A percentile compares a stretch with the other conserved stretches of the same genome.
phyloP scores from a whole-genome alignment of 1,140 invertebrate genomes.

The Chironomus tepperi region DNA sequence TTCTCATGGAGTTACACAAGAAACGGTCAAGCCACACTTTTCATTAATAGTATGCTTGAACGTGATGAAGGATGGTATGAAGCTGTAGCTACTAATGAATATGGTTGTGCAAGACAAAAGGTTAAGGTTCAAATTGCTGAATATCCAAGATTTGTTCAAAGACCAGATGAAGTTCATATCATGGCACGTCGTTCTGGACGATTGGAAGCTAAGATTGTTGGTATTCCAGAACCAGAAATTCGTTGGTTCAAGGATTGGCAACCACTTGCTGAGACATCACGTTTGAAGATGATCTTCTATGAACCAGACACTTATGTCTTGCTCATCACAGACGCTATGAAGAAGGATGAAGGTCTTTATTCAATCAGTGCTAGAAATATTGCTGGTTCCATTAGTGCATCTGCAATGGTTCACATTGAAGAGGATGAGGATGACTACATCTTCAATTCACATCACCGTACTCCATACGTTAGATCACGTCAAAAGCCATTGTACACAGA shows the following conservation, averaged over 20 bases:
- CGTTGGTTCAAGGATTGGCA: constrained; percentile 98
- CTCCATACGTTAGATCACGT: constrained; percentile 51
- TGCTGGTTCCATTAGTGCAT: constrained; percentile 81
- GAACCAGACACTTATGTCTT: constrained; percentile 78
- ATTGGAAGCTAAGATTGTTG: constrained; percentile 77
- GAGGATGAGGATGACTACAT: constrained; percentile 72
- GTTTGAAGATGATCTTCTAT: constrained; percentile 60
- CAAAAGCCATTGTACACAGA: constrained; percentile 64
- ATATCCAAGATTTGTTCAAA: constrained; percentile 78
- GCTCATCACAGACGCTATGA: constrained; percentile 74
- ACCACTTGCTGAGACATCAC: constrained; percentile 34
- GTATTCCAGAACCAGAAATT: constrained; percentile 87
- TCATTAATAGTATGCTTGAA: constrained; percentile 81
- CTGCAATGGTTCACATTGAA: constrained; percentile 84
- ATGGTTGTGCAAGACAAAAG: constrained; percentile 77
- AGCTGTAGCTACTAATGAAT: constrained; percentile 85
- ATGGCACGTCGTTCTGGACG: constrained; percentile 62
- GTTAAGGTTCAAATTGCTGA: constrained; percentile 83
- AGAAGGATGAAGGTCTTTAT: constrained; percentile 88
- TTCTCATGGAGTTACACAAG: constrained; percentile 79
- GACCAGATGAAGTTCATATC: constrained; percentile 73
- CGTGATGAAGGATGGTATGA: constrained; percentile 89
- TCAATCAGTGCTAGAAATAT: constrained; percentile 87
- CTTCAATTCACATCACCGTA: constrained; percentile 57
- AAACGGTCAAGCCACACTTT: constrained; percentile 80